These are phyloP conservation scores for Drosophila suboccidentalis DNA, from an alignment of 2,888 invertebrate species.

Conservation along the genomic window DNA sequence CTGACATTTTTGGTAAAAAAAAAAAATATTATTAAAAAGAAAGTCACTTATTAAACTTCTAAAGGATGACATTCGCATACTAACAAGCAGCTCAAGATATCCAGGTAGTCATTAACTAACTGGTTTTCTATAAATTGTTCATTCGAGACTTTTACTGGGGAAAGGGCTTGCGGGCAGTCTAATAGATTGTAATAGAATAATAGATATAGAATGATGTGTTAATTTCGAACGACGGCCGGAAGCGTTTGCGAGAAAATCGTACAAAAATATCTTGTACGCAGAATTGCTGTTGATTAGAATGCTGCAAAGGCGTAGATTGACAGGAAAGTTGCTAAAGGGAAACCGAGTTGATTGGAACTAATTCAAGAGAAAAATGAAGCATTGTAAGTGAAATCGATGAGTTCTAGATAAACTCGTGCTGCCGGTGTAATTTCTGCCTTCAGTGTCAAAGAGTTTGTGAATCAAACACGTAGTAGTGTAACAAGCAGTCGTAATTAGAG, in stretches of 20 bases:
- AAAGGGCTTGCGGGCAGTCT: too few relatives aligned
- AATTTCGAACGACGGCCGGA: background rate
- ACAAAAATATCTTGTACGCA: background rate
- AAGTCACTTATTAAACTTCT: conserved; percentile 3
- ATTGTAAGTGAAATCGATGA: background rate
- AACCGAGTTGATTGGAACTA: background rate
- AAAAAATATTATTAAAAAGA: too few relatives aligned
- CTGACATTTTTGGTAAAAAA: background rate
- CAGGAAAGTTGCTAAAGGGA: background rate
- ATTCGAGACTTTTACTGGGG: too few relatives aligned
- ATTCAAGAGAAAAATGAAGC: background rate
- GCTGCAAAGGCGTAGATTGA: background rate
- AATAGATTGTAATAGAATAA: too few relatives aligned
- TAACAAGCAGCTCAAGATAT: conserved; percentile 1
- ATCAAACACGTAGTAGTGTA: background rate
- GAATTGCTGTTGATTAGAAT: conserved; percentile 1
- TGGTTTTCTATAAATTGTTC: too few relatives aligned
- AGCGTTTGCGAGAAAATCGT: background rate
- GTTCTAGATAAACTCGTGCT: conserved; percentile 3
- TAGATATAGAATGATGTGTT: background rate
- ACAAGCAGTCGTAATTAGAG: conserved; percentile 8
- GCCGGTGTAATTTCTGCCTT: background rate
- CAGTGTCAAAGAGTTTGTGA: background rate
- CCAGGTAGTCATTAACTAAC: too few relatives aligned
- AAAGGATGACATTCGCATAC: conserved; percentile 10